A percentile compares a stretch with the other conserved stretches of the same genome.
These are phyloP conservation scores for Tipula unca DNA, from an alignment of 2,888 invertebrate genomes.

Conservation along the genomic window DNA sequence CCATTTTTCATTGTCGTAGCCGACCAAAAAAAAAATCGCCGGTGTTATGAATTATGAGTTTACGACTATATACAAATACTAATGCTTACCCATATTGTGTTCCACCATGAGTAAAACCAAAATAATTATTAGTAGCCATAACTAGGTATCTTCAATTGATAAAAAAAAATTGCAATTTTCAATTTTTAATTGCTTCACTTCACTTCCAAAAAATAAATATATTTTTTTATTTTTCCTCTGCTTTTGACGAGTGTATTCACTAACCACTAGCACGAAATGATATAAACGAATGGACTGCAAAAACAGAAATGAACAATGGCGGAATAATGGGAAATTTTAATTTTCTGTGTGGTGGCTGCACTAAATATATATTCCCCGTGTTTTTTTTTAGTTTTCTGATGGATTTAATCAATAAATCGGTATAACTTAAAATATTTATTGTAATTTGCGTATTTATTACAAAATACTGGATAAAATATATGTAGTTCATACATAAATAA, in stretches of 20 bases:
- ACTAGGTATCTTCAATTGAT: not conserved
- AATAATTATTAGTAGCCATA: slow-evolving; percentile 90
- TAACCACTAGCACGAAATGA: slow-evolving; percentile 16
- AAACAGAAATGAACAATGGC: not conserved
- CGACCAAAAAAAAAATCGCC: slow-evolving; percentile 17
- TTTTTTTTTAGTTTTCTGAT: not conserved
- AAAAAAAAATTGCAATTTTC: not conserved
- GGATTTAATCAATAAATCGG: too few species aligned
- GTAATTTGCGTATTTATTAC: too few species aligned
- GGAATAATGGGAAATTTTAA: not conserved
- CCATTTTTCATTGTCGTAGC: slow-evolving; percentile 14
- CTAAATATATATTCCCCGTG: not conserved
- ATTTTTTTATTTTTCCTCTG: not conserved
- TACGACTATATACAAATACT: not conserved
- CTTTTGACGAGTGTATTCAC: not conserved
- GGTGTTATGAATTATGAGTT: not conserved
- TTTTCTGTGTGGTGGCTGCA: not conserved
- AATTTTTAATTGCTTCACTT: slow-evolving; percentile 22
- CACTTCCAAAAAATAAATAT: slow-evolving; percentile 21
- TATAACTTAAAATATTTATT: too few species aligned
- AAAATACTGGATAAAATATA: not conserved
- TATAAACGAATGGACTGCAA: slow-evolving; percentile 9
- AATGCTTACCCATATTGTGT: slow-evolving; percentile 72
- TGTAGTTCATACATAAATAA: not conserved
- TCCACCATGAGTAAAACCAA: slow-evolving; percentile 88